A percentile compares a stretch with the other conserved stretches of the same genome.
Conservation (phyloP, 2,113 vertebrate species). For the Seriola dumerili region DNA sequence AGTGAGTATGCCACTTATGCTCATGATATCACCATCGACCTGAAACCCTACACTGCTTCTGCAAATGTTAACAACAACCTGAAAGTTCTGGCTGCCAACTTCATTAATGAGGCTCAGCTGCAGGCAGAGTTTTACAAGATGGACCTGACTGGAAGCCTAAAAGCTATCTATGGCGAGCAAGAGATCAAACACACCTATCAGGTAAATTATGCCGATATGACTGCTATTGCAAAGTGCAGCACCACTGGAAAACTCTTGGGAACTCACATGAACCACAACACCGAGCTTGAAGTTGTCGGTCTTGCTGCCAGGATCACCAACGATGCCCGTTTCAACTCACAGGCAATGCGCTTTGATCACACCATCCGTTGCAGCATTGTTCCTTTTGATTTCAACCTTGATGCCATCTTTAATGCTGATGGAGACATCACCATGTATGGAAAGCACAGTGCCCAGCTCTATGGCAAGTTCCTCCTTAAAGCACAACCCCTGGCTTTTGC, state of each 20-base stretch:
- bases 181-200: conserved; percentile 90
- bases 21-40: conserved; percentile 86
- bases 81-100: conserved; percentile 79
- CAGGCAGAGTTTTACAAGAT: conserved; percentile 86
- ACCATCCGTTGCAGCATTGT: conserved; percentile 83
- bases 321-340: conserved; percentile 87
- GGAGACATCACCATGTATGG: conserved; percentile 87
- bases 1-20: conserved; percentile 85
- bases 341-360: conserved; percentile 86
- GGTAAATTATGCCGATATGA: conserved; percentile 84
- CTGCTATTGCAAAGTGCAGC: conserved; percentile 87
- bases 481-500: conserved; percentile 90
- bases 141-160: conserved; percentile 87
- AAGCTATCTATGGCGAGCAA: conserved; percentile 84
- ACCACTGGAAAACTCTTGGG: conserved; percentile 87
- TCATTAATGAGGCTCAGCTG: conserved; percentile 87
- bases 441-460: conserved; percentile 90
- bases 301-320: conserved; percentile 86
- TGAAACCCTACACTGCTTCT: conserved; percentile 85
- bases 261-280: conserved; percentile 86
- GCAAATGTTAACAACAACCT: conserved; percentile 87
- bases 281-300: conserved; percentile 87
- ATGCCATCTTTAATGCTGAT: conserved; percentile 88
- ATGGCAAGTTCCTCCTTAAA: conserved; percentile 90
- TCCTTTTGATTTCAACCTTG: conserved; percentile 89